Evolutionary conservation across 2,888 invertebrate genomes (phyloP).

Genomic region (Phyllotreta striolata): DNA sequence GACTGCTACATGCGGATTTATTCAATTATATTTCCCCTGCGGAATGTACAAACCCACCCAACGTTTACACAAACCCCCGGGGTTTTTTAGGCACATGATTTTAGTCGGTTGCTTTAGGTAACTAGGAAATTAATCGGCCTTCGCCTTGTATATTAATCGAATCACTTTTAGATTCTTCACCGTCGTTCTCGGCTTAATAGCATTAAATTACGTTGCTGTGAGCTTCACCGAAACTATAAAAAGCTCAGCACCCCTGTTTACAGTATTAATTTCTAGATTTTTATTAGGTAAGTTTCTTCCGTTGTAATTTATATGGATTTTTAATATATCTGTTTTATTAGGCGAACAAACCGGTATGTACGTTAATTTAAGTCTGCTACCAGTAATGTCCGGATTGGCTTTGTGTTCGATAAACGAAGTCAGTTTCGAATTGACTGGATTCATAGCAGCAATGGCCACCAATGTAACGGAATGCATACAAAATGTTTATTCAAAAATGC

Average conservation of each 20-base stretch:
- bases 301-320: not conserved
- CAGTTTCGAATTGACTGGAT: conserved; percentile 76
- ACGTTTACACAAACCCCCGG: conserved; percentile 69
- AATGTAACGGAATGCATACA: conserved; percentile 82
- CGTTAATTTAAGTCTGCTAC: conserved; percentile 76
- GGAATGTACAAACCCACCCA: conserved; percentile 73
- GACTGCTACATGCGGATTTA: conserved; percentile 76
- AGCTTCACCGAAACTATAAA: conserved; percentile 85
- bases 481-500: conserved; percentile 81
- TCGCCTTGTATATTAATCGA: not conserved
- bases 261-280: conserved; percentile 75
- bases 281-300: conserved; percentile 63
- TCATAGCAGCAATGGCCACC: conserved; percentile 78
- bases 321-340: conserved; percentile 49
- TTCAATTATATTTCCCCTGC: conserved; percentile 77
- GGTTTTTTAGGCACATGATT: conserved; percentile 77
- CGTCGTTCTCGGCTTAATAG: conserved; percentile 76
- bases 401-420: conserved; percentile 80
- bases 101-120: conserved; percentile 77
- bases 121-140: not conserved
- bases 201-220: conserved; percentile 79
- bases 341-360: conserved; percentile 73
- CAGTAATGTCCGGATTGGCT: conserved; percentile 80
- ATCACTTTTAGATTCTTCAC: conserved; percentile 69
- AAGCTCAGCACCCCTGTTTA: conserved; percentile 81